phyloP scores from a whole-genome alignment of 2,113 vertebrate species.

The Epinephelus lanceolatus region DNA sequence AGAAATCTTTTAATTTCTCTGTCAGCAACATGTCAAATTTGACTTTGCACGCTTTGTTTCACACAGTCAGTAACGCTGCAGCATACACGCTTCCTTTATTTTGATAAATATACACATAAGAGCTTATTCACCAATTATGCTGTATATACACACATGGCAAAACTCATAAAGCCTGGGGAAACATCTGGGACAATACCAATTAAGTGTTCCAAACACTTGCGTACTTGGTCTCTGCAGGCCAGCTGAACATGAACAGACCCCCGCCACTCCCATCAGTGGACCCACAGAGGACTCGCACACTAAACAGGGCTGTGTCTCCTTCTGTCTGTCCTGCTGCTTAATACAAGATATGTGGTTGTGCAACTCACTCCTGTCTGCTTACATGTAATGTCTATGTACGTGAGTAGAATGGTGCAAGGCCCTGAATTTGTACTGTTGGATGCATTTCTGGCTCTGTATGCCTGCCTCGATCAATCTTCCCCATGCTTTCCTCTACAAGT shows the following conservation, averaged over 20 bases:
- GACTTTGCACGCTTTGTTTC: slow-evolving; percentile 16
- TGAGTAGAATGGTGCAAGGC: not conserved
- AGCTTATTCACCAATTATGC: slow-evolving; percentile 41
- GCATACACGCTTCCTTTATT: slow-evolving; percentile 9
- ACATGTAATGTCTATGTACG: not conserved
- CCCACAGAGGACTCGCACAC: slow-evolving; percentile 21
- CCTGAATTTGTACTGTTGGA: not conserved
- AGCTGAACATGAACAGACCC: slow-evolving; percentile 63
- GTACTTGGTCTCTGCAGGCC: slow-evolving; percentile 42
- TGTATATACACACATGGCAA: not conserved
- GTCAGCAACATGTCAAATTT: not conserved
- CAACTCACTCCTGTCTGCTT: not conserved
- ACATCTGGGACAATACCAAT: slow-evolving; percentile 72
- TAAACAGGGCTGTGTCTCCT: slow-evolving; percentile 30
- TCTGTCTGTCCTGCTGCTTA: not conserved
- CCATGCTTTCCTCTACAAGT: not conserved
- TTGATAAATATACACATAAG: slow-evolving; percentile 15
- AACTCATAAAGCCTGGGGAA: slow-evolving; percentile 42
- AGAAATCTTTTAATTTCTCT: not conserved
- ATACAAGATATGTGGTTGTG: not conserved
- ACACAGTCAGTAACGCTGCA: not conserved
- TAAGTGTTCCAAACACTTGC: slow-evolving; percentile 67
- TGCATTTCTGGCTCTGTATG: not conserved
- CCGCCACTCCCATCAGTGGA: slow-evolving; percentile 58
- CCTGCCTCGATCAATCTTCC: not conserved